A percentile compares a stretch with the other conserved stretches of the same genome.
phyloP scores from a whole-genome alignment of 2,797 vertebrate species.

The Crocidura indochinensis region DNA sequence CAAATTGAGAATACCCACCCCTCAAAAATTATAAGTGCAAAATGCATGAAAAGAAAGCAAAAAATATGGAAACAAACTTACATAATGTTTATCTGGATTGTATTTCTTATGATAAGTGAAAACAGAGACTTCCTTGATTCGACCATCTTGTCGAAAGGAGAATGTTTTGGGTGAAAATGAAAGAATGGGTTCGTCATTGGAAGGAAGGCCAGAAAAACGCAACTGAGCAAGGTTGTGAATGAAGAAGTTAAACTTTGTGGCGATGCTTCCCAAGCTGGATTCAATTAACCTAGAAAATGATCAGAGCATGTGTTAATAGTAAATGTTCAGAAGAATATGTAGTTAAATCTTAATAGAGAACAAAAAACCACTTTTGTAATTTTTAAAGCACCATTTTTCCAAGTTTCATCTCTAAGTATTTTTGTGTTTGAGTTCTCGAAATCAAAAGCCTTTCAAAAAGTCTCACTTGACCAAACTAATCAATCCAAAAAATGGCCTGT shows the following conservation, averaged over 20 bases:
- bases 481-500: too few relatives aligned
- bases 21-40: slow-evolving; percentile 56
- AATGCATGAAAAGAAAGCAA: slow-evolving; percentile 40
- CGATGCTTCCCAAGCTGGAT: slow-evolving; percentile 97
- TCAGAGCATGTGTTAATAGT: slow-evolving; percentile 58
- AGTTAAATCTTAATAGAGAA: slow-evolving; percentile 32
- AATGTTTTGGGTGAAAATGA: slow-evolving; percentile 97
- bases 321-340: slow-evolving; percentile 37
- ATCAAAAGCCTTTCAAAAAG: slow-evolving; percentile 48
- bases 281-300: slow-evolving; percentile 94
- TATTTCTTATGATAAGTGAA: slow-evolving; percentile 99
- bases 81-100: slow-evolving; percentile 99
- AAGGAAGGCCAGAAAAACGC: slow-evolving; percentile 97
- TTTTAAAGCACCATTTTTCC: slow-evolving; percentile 60
- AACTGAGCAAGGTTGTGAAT: slow-evolving; percentile 99
- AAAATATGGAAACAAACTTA: slow-evolving; percentile 88
- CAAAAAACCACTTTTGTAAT: slow-evolving; percentile 43
- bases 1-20: slow-evolving; percentile 56
- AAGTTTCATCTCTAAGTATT: slow-evolving; percentile 43
- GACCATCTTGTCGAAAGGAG: slow-evolving; percentile 96
- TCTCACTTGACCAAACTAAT: slow-evolving; percentile 13
- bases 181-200: slow-evolving; percentile 97
- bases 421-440: too few relatives aligned
- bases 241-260: slow-evolving; percentile 99
- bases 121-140: slow-evolving; percentile 95